These are phyloP conservation scores for Camponotus vicinus DNA, from an alignment of 1,140 invertebrate genomes.

Conservation along the genomic window DNA sequence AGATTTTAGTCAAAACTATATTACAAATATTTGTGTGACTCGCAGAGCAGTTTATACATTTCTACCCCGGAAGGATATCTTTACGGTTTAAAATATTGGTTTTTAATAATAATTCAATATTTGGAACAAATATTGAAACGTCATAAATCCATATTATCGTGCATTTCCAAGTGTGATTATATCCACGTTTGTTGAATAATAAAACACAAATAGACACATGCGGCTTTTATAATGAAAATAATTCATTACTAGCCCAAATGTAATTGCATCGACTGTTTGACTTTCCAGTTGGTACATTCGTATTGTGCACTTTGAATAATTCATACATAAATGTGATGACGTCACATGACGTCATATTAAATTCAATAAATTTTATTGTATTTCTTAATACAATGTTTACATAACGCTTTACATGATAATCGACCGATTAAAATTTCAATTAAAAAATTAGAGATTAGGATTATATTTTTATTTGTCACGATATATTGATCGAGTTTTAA, in stretches of 20 bases:
- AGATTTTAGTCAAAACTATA: too few relatives aligned
- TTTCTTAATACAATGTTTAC: not conserved
- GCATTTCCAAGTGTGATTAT: not conserved
- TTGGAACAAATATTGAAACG: not conserved
- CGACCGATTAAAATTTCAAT: not conserved
- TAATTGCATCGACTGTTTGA: slow-evolving; percentile 27
- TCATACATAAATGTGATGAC: not conserved
- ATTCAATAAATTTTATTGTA: slow-evolving; percentile 39
- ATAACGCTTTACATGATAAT: not conserved
- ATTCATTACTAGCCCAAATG: slow-evolving; percentile 43
- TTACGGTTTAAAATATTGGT: not conserved
- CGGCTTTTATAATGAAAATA: not conserved
- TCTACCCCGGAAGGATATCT: too few relatives aligned
- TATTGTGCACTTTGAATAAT: slow-evolving; percentile 30
- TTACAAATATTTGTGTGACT: not conserved
- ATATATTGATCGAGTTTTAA: not conserved
- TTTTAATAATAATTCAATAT: not conserved
- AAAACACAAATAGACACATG: not conserved
- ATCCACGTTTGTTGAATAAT: slow-evolving; percentile 29
- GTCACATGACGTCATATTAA: not conserved
- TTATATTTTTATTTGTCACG: not conserved
- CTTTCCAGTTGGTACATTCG: slow-evolving; percentile 18
- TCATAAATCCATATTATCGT: slow-evolving; percentile 11
- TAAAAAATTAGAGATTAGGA: not conserved
- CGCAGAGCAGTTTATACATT: not conserved